phyloP scores from a whole-genome alignment of 2,797 vertebrate species.

The Schizopygopsis pylzovi region DNA sequence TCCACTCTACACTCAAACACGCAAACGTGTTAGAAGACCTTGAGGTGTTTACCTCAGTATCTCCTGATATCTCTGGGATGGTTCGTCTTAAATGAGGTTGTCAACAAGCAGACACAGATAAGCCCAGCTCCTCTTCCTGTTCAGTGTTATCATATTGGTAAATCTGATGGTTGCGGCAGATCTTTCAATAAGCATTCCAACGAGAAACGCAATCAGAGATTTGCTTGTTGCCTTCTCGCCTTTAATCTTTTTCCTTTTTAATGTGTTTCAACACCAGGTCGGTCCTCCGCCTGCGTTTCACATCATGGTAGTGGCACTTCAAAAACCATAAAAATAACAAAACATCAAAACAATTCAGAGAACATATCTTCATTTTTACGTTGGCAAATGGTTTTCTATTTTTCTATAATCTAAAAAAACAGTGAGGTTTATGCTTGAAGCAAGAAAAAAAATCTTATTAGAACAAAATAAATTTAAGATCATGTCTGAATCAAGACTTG shows the following conservation, averaged over 20 bases:
- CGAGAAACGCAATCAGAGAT: conserved; percentile 44
- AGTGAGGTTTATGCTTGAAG: background rate
- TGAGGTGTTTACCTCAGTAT: conserved; percentile 31
- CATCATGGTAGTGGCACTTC: background rate
- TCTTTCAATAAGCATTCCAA: conserved; percentile 27
- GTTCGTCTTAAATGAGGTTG: conserved; percentile 42
- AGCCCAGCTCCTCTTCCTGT: conserved; percentile 41
- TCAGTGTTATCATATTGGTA: conserved; percentile 35
- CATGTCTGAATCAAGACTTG: background rate
- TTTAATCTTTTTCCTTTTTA: conserved; percentile 40
- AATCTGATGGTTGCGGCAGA: conserved; percentile 35
- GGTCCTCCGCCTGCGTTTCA: conserved; percentile 16
- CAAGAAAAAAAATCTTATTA: background rate
- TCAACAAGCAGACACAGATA: conserved; percentile 42
- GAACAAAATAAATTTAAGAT: background rate
- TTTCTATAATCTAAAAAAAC: background rate
- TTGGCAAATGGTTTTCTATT: background rate
- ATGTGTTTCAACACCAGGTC: background rate
- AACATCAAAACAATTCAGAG: background rate
- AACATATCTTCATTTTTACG: background rate
- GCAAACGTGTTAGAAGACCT: conserved; percentile 15
- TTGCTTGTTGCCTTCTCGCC: conserved; percentile 10
- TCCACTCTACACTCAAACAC: conserved; percentile 10
- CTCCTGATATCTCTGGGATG: conserved; percentile 22
- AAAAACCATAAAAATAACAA: background rate